These are phyloP conservation scores for Gastracanthus pulcherrimus DNA, from an alignment of 2,888 invertebrate genomes.

Conservation along the genomic window DNA sequence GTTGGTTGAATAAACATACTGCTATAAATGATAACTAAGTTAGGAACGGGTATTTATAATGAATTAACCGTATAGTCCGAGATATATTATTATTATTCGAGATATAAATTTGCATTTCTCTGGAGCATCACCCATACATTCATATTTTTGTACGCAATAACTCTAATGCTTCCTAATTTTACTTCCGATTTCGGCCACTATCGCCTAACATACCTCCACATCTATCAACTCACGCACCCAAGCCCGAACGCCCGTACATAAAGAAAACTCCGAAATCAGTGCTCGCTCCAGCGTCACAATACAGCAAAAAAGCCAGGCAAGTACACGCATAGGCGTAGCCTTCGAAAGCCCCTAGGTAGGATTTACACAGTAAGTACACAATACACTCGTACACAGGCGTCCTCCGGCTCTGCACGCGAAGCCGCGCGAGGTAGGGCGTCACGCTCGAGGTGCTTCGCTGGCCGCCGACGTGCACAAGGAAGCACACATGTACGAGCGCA, in stretches of 20 bases:
- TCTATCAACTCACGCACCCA: background rate
- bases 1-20: too few relatives aligned
- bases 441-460: constrained; percentile 72
- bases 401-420: background rate
- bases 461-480: constrained; percentile 64
- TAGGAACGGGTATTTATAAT: too few relatives aligned
- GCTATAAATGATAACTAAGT: too few relatives aligned
- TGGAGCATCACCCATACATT: too few relatives aligned
- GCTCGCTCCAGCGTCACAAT: too few relatives aligned
- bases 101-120: too few relatives aligned
- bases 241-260: background rate
- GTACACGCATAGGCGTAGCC: background rate
- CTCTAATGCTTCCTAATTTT: background rate
- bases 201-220: background rate
- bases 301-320: too few relatives aligned
- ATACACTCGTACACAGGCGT: background rate
- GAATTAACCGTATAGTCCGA: too few relatives aligned
- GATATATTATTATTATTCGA: too few relatives aligned
- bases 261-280: background rate
- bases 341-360: background rate
- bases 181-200: background rate
- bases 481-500: background rate
- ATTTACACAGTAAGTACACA: background rate
- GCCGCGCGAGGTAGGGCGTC: constrained; percentile 73
- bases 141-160: too few relatives aligned